Evolutionary conservation across 2,113 vertebrate species (phyloP).

Genomic region (Herpetotheres cachinnans): DNA sequence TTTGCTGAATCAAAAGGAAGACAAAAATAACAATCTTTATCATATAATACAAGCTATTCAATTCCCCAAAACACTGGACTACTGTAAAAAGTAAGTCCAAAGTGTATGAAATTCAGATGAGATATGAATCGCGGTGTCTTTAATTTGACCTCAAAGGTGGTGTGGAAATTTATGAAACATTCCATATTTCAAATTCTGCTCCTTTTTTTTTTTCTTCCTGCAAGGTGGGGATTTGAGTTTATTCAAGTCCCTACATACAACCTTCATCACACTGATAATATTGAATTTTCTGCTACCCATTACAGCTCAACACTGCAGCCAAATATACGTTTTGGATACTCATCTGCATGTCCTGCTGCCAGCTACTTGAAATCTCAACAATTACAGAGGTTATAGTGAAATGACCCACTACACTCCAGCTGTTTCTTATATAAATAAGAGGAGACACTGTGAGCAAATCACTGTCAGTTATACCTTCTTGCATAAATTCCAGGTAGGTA

Average conservation of each 20-base stretch:
- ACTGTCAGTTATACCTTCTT: not conserved
- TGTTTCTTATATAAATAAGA: not conserved
- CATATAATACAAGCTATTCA: not conserved
- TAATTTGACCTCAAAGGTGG: constrained; percentile 15
- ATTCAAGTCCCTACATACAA: not conserved
- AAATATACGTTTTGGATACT: not conserved
- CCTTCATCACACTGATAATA: not conserved
- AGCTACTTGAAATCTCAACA: not conserved
- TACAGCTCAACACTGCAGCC: not conserved
- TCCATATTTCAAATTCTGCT: not conserved
- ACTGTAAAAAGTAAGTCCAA: not conserved
- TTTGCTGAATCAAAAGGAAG: not conserved
- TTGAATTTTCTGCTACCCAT: not conserved
- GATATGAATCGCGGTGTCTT: not conserved
- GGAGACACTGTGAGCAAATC: not conserved
- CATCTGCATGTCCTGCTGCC: not conserved
- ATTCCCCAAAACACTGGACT: not conserved
- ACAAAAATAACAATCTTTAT: not conserved
- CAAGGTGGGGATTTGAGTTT: not conserved
- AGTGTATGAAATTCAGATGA: not conserved
- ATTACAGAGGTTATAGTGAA: not conserved
- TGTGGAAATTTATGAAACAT: not conserved
- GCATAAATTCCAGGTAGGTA: not conserved
- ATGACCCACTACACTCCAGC: not conserved
- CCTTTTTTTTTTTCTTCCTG: not conserved